Base-by-base conservation (phyloP, 2,888 invertebrate species). In the Bombyx huttoni region DNA sequence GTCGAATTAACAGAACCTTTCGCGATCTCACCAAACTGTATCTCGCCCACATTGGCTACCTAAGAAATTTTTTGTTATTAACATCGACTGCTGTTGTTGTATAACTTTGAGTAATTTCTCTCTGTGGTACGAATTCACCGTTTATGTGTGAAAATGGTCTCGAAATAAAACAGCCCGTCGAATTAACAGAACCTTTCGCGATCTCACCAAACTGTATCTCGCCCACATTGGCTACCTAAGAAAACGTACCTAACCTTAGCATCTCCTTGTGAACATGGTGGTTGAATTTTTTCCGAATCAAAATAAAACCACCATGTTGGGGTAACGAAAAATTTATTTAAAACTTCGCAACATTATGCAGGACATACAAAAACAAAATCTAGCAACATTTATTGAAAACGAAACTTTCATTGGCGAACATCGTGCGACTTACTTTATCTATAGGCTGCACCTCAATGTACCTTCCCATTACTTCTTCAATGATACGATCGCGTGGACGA, bases 401-500 rank as follows among this genome's bases (percentile, higher is more conserved):
- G 2, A 40, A 40, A 40, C 40, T 40, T 45, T 67, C 65, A 50
- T 60, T 63, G 58, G 63, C 71, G 56, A 76, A 60, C 54, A 63
- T 59, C 46, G 68, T 62, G 56, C 63, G 76, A 77, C 78, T 84
- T 70, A 78, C 78, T 74, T 74, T 75, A 52, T 78, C 72, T 47
- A 78, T 73, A 48, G 73, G 67, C 34, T 62, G 56, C 51, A 75
- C 65, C 51, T 74, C 78, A 55, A 57, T 57, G 56, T 73, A 76
- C 63, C 64, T 70, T 68, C 81, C 81, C 70, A 80, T 71, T 8
- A 83, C 78, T 68, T 81, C 81, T 56, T 76, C 73, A 50, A 84
- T 79, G 56, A 80, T 73, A 63, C 59, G 62, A 58, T 78, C 67
- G 55, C 77, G 74, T 54, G 72, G 73, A 55, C 60, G 63, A 58